Conservation (phyloP, 2,888 invertebrate species). For the Drosophila seclusa region DNA sequence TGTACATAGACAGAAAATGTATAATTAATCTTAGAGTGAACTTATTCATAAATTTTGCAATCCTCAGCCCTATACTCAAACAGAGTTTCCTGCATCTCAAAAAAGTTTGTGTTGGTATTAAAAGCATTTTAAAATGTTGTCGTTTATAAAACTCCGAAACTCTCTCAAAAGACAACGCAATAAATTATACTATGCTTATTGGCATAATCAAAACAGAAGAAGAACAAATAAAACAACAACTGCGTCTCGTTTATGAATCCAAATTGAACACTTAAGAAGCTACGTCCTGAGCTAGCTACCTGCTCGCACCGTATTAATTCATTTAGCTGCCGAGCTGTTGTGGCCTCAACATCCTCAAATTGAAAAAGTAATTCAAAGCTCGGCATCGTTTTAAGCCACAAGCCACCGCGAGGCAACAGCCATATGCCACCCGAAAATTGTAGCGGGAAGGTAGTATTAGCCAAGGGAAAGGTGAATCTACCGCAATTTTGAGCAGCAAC, state of each 20-base stretch:
- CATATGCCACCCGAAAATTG: slow-evolving; percentile 26
- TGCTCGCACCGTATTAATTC: slow-evolving; percentile 65
- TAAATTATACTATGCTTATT: slow-evolving; percentile 12
- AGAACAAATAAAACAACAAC: not conserved
- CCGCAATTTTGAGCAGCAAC: slow-evolving; percentile 69
- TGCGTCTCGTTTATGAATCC: slow-evolving; percentile 55
- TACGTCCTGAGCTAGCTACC: slow-evolving; percentile 30
- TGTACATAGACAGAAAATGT: not conserved
- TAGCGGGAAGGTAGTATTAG: not conserved
- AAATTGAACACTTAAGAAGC: slow-evolving; percentile 59
- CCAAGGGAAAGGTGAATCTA: slow-evolving; percentile 13
- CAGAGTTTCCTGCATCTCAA: not conserved
- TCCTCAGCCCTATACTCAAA: not conserved
- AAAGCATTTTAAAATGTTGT: not conserved
- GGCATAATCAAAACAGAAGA: not conserved
- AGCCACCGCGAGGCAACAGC: slow-evolving; percentile 35
- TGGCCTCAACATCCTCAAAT: slow-evolving; percentile 66
- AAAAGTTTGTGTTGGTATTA: not conserved
- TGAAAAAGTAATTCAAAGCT: slow-evolving; percentile 75
- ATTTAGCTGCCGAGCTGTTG: slow-evolving; percentile 64
- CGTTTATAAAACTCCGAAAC: not conserved
- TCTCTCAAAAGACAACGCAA: not conserved
- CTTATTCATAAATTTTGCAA: not conserved
- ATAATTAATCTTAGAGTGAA: not conserved
- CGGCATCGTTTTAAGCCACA: slow-evolving; percentile 53